Base-by-base conservation (phyloP, 1,140 invertebrate species). In the Cyclargus thomasi region DNA sequence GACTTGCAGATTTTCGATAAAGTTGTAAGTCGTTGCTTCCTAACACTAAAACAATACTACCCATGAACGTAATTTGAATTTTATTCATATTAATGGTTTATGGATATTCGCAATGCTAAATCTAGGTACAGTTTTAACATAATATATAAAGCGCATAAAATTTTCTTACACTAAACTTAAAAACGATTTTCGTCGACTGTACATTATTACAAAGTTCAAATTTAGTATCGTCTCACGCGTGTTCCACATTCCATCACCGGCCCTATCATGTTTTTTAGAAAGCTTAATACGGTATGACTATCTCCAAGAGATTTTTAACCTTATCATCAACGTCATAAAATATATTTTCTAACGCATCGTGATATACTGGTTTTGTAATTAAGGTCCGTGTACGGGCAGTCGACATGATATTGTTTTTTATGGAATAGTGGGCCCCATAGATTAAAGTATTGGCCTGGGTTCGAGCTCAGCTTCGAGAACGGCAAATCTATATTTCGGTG, bases 391-490 rank as follows among this genome's bases (percentile, higher is more conserved):
- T 81, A 80, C 70, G 75, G 70, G 63, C 69, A 70, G 73, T 76
- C 71, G 72, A 79, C 77, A 75, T 82, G 80, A 86, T 85, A 87
- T 87, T 87, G 85, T 87, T 87, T 87, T 84, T 86, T 88, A 85
- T 85, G 74, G 77, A 83, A 85, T 84, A 87, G 83, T 80, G 84
- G 76, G 78, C 78, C 79, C 75, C 74, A 78, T 85, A 85, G 82
- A 84, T 85, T 83, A 80, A 81, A 74, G 77, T 81, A 77, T 82
- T 82, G 74, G 75, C 75, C 74, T 73, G 73, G 70, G 70, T 73
- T 70, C 70, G 74, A 70, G 68, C 77, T 77, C 71, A 75, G 70
- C 74, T 75, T 59, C 55, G 18, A 55, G 53, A 47, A 59, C 55
- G 53, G 68, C 70, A 65, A 64, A 62, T 4, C 62, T 62, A 57